These are phyloP conservation scores for Kryptopterus vitreolus DNA, from an alignment of 2,797 vertebrate genomes.

Conservation along the genomic window DNA sequence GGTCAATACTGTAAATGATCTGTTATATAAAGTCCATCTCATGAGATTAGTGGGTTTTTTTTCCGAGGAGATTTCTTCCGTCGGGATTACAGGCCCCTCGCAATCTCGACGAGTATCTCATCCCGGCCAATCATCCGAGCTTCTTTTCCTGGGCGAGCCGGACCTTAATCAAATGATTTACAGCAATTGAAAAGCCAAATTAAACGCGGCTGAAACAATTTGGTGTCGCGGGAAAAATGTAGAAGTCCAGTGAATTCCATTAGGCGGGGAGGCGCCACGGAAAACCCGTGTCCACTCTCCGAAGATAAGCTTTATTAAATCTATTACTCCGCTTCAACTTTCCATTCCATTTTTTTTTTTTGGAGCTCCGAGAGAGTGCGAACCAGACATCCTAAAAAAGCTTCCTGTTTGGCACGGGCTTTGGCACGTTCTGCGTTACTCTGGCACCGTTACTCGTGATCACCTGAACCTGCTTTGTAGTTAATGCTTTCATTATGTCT, in stretches of 20 bases:
- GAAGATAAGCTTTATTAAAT: conserved; percentile 59
- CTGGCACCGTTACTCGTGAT: neutral
- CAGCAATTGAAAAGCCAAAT: conserved; percentile 60
- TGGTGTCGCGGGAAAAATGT: conserved; percentile 43
- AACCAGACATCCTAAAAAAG: neutral
- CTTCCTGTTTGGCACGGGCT: neutral
- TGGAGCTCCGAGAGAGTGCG: conserved; percentile 13
- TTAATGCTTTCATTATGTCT: conserved; percentile 15
- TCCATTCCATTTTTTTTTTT: conserved; percentile 40
- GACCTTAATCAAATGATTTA: conserved; percentile 57
- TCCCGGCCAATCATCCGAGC: conserved; percentile 40
- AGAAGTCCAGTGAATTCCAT: conserved; percentile 57
- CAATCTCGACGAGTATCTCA: conserved; percentile 27
- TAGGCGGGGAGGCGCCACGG: conserved; percentile 42
- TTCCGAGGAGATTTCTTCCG: conserved; percentile 11
- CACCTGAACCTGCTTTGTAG: conserved; percentile 18
- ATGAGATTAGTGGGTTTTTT: neutral
- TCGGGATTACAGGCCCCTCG: conserved; percentile 14
- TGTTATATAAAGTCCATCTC: neutral
- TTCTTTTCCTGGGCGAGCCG: conserved; percentile 31
- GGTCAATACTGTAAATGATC: neutral
- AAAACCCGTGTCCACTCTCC: conserved; percentile 47
- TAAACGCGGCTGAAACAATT: conserved; percentile 58
- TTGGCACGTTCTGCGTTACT: neutral
- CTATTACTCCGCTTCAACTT: conserved; percentile 43